A percentile compares a stretch with the other conserved stretches of the same genome.
phyloP scores from a whole-genome alignment of 2,113 vertebrate genomes.

The Sander vitreus region DNA sequence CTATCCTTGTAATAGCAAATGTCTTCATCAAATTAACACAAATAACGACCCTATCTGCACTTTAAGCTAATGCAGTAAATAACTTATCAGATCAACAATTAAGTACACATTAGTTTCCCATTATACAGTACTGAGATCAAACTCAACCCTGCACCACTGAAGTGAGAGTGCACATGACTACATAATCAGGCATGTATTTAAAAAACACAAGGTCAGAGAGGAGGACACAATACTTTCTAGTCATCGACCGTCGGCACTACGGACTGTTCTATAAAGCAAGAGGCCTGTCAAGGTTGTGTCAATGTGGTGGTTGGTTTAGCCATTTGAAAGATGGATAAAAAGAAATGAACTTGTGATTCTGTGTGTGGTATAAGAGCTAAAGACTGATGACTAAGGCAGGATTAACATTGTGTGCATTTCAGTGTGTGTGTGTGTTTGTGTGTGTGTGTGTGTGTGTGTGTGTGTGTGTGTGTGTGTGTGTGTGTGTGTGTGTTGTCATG shows the following conservation, averaged over 20 bases:
- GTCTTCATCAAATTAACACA: constrained; percentile 2
- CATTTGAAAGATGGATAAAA: constrained; percentile 28
- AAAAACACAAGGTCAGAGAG: not conserved
- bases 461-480: not conserved
- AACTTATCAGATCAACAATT: not conserved
- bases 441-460: not conserved
- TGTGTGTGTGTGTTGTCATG: not conserved
- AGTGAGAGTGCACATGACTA: not conserved
- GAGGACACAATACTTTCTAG: not conserved
- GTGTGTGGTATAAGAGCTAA: constrained; percentile 14
- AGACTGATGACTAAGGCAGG: constrained; percentile 18
- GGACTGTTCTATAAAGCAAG: not conserved
- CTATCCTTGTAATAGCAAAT: not conserved
- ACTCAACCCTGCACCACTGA: not conserved
- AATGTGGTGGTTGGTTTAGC: constrained; percentile 4
- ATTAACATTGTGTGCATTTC: not conserved
- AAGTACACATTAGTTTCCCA: not conserved
- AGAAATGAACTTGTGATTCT: constrained; percentile 9
- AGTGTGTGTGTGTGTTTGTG: not conserved
- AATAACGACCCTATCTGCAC: not conserved
- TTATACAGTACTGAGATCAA: not conserved
- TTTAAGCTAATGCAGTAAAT: not conserved
- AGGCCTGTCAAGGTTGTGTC: constrained; percentile 18
- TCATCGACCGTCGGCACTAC: not conserved
- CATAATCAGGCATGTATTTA: not conserved